These are phyloP conservation scores for Thymallus thymallus DNA, from an alignment of 2,113 vertebrate genomes.

Conservation along the genomic window DNA sequence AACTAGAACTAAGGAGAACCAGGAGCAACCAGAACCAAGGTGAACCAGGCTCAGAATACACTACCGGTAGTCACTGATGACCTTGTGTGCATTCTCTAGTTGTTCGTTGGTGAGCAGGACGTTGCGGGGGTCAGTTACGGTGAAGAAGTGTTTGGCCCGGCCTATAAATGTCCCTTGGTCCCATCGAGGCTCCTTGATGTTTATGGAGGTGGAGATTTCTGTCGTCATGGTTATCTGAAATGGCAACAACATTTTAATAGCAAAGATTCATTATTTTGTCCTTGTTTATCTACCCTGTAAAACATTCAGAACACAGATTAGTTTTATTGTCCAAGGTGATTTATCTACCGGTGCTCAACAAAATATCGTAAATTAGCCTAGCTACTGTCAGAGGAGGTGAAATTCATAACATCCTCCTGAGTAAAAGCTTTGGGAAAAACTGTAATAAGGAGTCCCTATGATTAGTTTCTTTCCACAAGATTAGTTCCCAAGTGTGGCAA, in stretches of 20 bases:
- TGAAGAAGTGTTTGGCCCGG: constrained; percentile 95
- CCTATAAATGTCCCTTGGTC: constrained; percentile 94
- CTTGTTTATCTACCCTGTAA: background rate
- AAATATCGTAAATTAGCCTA: background rate
- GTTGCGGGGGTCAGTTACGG: constrained; percentile 95
- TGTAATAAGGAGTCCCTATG: background rate
- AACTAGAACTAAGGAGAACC: too few relatives aligned
- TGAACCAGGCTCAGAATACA: background rate
- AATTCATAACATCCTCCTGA: background rate
- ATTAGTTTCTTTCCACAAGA: background rate
- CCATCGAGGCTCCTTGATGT: constrained; percentile 96
- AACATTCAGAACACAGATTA: background rate
- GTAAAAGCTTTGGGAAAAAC: background rate
- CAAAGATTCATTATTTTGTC: too few relatives aligned
- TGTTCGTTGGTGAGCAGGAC: constrained; percentile 85
- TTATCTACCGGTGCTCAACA: too few relatives aligned
- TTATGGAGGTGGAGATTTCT: constrained; percentile 85
- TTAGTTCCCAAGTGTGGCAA: background rate
- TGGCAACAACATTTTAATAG: background rate
- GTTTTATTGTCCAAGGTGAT: background rate
- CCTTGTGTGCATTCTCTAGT: constrained; percentile 81
- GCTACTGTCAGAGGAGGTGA: background rate
- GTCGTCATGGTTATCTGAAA: constrained; percentile 83
- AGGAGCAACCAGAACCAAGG: too few relatives aligned
- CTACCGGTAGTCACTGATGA: constrained; percentile 93